Base-by-base conservation (phyloP, 2,797 vertebrate species). In the Siniperca obscura region DNA sequence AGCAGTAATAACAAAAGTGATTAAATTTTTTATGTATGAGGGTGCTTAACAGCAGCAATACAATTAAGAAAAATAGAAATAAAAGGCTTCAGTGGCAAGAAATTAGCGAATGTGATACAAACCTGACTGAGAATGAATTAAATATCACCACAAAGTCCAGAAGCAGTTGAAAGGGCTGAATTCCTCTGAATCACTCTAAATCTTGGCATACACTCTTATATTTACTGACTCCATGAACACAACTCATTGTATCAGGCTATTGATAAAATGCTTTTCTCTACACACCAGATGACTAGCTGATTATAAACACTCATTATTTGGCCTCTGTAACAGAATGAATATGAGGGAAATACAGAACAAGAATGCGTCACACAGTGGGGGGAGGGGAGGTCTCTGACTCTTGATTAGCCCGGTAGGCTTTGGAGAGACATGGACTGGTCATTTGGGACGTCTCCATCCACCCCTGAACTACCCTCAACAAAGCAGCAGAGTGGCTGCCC, bases 181-280 rank as follows among this genome's bases (percentile, higher is more conserved):
- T 30, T 1, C 19, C 19, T 66, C 48, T 67, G n/a, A 71, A 52
- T 76, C 25, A 53, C 38, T 81, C 48, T n/a, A 38, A 62, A 61
- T 38, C 16, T 69, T 69, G 65, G 78, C 57, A 61, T 2, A 6
- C 55, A 34, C 57, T 10, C 2, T 75, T 38, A 50, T 46, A 70
- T 65, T 62, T 17, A 69, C 25, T 19, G 38, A 73, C 56, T 78
- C 30, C 56, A 8, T 56, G 16, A 46, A 70, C 27, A 60, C 77
- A 61, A n/a, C 34, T 48, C 16, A 6, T 46, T 3, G 56, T 34
- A 65, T 21, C 34, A 59, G 42, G 34, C 27, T 48, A 13, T 30
- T 81, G 70, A 59, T 72, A 5, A 44, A 67, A 80, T 16, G 50
- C 16, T 42, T 48, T 60, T 25, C 53, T 36, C 25, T 5, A 40